Percentiles rank a stretch among this genome's conserved stretches.
phyloP scores from a whole-genome alignment of 2,797 vertebrate species.

The Pseudotriccus pelzelni region DNA sequence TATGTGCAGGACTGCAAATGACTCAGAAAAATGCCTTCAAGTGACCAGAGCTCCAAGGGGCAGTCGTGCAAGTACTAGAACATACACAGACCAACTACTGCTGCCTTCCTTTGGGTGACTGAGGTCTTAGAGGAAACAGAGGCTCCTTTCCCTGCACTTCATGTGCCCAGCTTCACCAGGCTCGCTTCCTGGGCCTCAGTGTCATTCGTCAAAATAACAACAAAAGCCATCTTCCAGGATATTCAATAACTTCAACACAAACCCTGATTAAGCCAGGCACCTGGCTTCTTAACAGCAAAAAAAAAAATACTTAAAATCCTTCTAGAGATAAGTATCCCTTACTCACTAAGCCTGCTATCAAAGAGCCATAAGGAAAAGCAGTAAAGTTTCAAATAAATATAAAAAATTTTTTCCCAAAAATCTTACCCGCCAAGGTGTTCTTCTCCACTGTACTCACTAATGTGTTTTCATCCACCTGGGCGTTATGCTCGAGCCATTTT shows the following conservation, averaged over 20 bases:
- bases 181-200: not conserved
- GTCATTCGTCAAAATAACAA: not conserved
- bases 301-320: not conserved
- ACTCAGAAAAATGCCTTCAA: not conserved
- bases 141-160: not conserved
- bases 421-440: conserved; percentile 86
- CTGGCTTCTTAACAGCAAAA: not conserved
- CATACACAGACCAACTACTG: not conserved
- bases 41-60: not conserved
- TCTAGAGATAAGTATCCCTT: not conserved
- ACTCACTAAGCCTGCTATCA: not conserved
- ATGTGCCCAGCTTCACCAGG: not conserved
- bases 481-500: conserved; percentile 13
- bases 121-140: not conserved
- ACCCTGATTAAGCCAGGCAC: not conserved
- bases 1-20: not conserved
- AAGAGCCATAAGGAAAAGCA: not conserved
- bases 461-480: not conserved
- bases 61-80: not conserved
- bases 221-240: not conserved
- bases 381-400: not conserved
- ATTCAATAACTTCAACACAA: not conserved
- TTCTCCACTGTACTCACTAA: conserved; percentile 76
- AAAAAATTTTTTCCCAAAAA: not conserved
- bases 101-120: not conserved